Conservation (phyloP, 30 jellyfish, hydroid and myxozoan species). For the Clytia hemisphaerica region DNA sequence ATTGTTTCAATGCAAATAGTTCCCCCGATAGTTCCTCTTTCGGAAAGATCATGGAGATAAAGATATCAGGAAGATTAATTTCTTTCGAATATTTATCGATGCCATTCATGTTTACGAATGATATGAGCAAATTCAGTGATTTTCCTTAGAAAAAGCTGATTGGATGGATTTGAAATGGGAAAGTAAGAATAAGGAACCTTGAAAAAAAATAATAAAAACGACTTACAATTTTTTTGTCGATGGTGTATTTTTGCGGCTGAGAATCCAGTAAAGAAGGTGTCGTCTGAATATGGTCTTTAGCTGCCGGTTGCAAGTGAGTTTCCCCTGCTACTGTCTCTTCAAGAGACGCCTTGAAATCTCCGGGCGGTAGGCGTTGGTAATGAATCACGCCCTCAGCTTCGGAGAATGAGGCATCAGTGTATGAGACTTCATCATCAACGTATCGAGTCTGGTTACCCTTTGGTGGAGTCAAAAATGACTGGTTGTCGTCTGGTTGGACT, state of each 20-base stretch:
- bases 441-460: not conserved
- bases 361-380: slow-evolving; percentile 34
- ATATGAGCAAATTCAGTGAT: too few relatives aligned
- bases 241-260: slow-evolving; percentile 6
- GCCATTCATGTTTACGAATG: slow-evolving; percentile 19
- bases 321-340: slow-evolving; percentile 10
- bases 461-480: slow-evolving; percentile 10
- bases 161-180: too few relatives aligned
- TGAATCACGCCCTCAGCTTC: slow-evolving; percentile 36
- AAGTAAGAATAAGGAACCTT: not conserved
- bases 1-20: too few relatives aligned
- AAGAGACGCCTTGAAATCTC: slow-evolving; percentile 18
- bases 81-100: too few relatives aligned
- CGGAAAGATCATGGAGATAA: too few relatives aligned
- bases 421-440: slow-evolving; percentile 33
- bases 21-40: too few relatives aligned
- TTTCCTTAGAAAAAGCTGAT: too few relatives aligned
- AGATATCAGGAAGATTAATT: too few relatives aligned
- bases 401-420: slow-evolving; percentile 25
- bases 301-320: slow-evolving; percentile 8
- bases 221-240: slow-evolving; percentile 36
- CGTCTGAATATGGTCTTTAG: not conserved
- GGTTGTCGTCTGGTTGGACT: slow-evolving; percentile 23
- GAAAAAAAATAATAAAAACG: not conserved
- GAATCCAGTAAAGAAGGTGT: not conserved